Evolutionary conservation across 2,888 invertebrate species (phyloP), one percentile per base, ranked within the genome.

Genomic region (Congeria kusceri): DNA sequence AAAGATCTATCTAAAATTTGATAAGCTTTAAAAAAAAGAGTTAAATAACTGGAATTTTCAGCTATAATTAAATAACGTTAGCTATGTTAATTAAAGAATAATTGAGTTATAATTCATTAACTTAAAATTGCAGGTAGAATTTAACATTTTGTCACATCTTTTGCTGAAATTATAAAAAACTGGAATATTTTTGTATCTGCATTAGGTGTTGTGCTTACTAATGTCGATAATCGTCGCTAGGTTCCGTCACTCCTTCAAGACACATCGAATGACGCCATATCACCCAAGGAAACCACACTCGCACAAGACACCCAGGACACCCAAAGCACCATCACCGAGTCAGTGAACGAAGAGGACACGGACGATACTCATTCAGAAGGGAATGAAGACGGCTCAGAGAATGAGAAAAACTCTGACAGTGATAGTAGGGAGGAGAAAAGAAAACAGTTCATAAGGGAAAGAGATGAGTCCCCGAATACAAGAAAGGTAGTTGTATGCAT

Each of bases 391-490:
- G 70, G 58, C 53, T 70, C 73, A 39, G 80, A 66, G 27, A 75
- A 72, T 18, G 74, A 77, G 44, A 64, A 47, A 15, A 53, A 59
- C 29, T 58, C 59, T 44, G 68, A 73, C 28, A 72, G 74, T 11
- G 65, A 67, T 4, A 75, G 71, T 25, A 75, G 80, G 61, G 72
- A 72, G 0, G 64, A 73, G 3, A 82, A 84, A 57, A 47, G 29
- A 3, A 53, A 53, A 53, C 53, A 15, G 20, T 53, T 53, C 61
- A 82, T 85, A 9, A 86, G 94, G 80, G 93, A 93, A 2, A 91
- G 93, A 72, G 91, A 94, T 86, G 95, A 95, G 87, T 94, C 94
- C 0, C 94, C 94, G 3, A 92, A 93, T 59, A 92, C 93, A 64
- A 94, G 92, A 89, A 93, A 91, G 92, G 88, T 87, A 28, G n/a